Evolutionary conservation across 1,140 invertebrate species (phyloP).

Genomic region (Tetraneura akinire): DNA sequence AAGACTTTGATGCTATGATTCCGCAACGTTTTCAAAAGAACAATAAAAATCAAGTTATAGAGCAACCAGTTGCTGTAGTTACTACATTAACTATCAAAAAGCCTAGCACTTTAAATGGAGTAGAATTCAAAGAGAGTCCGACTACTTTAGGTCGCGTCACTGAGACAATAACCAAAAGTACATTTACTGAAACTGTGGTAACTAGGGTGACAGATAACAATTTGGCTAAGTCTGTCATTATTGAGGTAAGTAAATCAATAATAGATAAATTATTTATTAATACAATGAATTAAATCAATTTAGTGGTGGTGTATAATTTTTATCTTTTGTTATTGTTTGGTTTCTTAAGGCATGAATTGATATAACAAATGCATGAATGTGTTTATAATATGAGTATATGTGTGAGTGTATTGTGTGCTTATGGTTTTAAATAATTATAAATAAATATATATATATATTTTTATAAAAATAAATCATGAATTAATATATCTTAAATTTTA

Average conservation of each 20-base stretch:
- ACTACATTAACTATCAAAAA: conserved; percentile 75
- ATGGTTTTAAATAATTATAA: too few species aligned
- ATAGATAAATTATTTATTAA: background rate
- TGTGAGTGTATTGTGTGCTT: background rate
- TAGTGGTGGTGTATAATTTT: background rate
- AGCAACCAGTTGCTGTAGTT: conserved; percentile 57
- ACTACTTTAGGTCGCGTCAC: conserved; percentile 81
- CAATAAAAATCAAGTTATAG: conserved; percentile 33
- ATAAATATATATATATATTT: too few species aligned
- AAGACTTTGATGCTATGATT: conserved; percentile 92
- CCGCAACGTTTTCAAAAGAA: conserved; percentile 76
- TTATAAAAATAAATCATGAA: too few species aligned
- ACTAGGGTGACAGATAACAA: conserved; percentile 90
- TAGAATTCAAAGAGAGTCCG: conserved; percentile 78
- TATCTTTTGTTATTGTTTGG: background rate
- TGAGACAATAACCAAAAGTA: conserved; percentile 91
- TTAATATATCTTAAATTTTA: too few species aligned
- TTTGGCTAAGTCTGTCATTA: conserved; percentile 76
- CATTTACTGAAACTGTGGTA: conserved; percentile 89
- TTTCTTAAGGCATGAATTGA: conserved; percentile 3
- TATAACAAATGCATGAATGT: conserved; percentile 34
- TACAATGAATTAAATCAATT: background rate
- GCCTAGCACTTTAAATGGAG: conserved; percentile 62
- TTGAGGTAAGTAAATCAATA: conserved; percentile 71
- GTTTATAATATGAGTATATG: too few species aligned